Evolutionary conservation across 2,888 invertebrate species (phyloP), one percentile per base, ranked within the genome.

Genomic region (Mythimna lalbum): DNA sequence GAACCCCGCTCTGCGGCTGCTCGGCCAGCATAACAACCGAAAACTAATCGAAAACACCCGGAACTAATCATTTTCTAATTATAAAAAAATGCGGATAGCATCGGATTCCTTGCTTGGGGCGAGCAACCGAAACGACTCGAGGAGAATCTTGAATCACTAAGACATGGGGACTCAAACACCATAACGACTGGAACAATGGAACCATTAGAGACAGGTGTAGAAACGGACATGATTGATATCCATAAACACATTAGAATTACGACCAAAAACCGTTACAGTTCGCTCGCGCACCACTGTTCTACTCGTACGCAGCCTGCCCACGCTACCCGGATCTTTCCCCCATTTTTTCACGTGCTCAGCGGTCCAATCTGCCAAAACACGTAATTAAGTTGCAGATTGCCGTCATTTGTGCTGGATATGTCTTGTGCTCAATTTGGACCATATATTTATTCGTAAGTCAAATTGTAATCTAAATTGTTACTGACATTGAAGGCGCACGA

Each of bases 1-100:
- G 82, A 85, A 76, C 87, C 82, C 82, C 86, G 80, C 86, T 84
- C 86, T 81, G 80, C 83, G 85, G 84, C 83, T 77, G 81, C 69
- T 84, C 71, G 81, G 55, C 83, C 76, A 83, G 70, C 83, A 87
- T 90, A 90, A 91, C 91, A 91, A 88, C 92, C 94, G 89, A 94
- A 94, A 93, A 90, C 92, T 93, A 94, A 95, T 94, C 94, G 91
- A 94, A 94, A 93, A 93, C 92, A 91, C 90, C 94, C 94, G 94
- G 92, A 95, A 94, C 95, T 87, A 95, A 95, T 95, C 91, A 90
- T 93, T 92, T 93, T 93, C 87, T 93, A 93, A 94, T 93, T 92
- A 92, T 89, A 92, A 91, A 93, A 90, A 93, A 94, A 92, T 88
- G 86, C 88, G 89, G 89, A 91, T 90, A 89, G 84, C 90, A 87